phyloP scores from a whole-genome alignment of 2,797 vertebrate species.

The Myoxocephalus aenaeus region DNA sequence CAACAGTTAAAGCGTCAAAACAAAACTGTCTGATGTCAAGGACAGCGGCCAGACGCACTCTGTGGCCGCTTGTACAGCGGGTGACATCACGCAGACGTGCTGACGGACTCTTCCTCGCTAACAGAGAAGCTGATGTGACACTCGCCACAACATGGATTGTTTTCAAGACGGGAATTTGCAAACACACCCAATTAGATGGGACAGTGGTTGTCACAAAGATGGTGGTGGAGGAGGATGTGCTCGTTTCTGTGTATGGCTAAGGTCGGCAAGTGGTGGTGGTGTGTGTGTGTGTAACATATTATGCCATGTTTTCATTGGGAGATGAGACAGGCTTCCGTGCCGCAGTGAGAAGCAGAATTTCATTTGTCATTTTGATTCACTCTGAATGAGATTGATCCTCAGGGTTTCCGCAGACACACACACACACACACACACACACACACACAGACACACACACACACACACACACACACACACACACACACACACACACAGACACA shows the following conservation, averaged over 20 bases:
- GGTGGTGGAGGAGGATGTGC: background rate
- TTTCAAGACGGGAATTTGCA: conserved; percentile 18
- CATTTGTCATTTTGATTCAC: conserved; percentile 61
- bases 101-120: conserved; percentile 32
- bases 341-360: conserved; percentile 55
- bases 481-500: conserved; percentile 19
- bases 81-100: conserved; percentile 28
- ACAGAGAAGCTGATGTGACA: conserved; percentile 29
- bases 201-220: conserved; percentile 43
- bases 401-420: conserved; percentile 40
- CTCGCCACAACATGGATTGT: background rate
- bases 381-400: conserved; percentile 61
- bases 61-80: conserved; percentile 22
- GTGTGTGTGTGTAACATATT: conserved; percentile 35
- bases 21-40: conserved; percentile 40
- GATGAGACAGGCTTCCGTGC: conserved; percentile 55
- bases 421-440: conserved; percentile 17
- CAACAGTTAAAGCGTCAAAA: conserved; percentile 39
- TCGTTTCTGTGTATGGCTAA: background rate
- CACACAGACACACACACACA: conserved; percentile 17
- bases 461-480: no score
- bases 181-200: conserved; percentile 14
- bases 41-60: conserved; percentile 31
- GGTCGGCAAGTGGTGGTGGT: background rate
- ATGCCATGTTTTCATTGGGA: conserved; percentile 43